Conservation (phyloP, 2,888 invertebrate species). For the Metalampra italica region DNA sequence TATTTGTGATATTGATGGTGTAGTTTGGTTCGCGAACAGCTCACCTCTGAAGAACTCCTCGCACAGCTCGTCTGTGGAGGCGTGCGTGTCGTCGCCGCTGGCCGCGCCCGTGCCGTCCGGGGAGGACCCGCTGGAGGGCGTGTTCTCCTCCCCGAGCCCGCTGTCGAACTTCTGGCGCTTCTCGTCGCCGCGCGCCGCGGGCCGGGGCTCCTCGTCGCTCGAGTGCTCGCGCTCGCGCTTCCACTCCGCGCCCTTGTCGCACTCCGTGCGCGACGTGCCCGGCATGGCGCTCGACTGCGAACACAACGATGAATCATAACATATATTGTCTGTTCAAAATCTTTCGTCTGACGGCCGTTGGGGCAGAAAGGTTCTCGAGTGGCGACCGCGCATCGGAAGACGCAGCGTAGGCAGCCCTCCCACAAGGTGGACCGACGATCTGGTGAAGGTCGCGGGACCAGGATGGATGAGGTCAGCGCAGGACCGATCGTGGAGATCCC, state of each 20-base stretch:
- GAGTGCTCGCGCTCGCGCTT: conserved; percentile 16
- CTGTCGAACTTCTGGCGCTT: conserved; percentile 80
- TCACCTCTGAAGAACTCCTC: neutral
- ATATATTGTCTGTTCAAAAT: no score
- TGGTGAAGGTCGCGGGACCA: no score
- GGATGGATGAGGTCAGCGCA: no score
- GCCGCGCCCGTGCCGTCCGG: conserved; percentile 27
- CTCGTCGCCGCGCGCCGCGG: conserved; percentile 11
- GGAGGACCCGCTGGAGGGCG: conserved; percentile 38
- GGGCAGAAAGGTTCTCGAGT: no score
- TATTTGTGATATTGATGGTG: no score
- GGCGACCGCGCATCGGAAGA: no score
- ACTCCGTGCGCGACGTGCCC: conserved; percentile 27
- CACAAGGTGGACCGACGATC: no score
- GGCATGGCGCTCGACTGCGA: conserved; percentile 22
- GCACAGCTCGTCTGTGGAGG: neutral
- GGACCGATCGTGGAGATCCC: no score
- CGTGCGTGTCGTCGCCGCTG: conserved; percentile 26
- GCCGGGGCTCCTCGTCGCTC: conserved; percentile 19
- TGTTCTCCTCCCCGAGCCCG: conserved; percentile 76
- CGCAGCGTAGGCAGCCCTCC: no score
- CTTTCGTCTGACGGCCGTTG: no score
- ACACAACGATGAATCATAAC: conserved; percentile 26
- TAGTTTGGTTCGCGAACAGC: no score
- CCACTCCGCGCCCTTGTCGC: conserved; percentile 21